Percentiles rank a stretch among this genome's conserved stretches.
These are phyloP conservation scores for Altica lythri DNA, from an alignment of 2,888 invertebrate genomes.

Conservation along the genomic window DNA sequence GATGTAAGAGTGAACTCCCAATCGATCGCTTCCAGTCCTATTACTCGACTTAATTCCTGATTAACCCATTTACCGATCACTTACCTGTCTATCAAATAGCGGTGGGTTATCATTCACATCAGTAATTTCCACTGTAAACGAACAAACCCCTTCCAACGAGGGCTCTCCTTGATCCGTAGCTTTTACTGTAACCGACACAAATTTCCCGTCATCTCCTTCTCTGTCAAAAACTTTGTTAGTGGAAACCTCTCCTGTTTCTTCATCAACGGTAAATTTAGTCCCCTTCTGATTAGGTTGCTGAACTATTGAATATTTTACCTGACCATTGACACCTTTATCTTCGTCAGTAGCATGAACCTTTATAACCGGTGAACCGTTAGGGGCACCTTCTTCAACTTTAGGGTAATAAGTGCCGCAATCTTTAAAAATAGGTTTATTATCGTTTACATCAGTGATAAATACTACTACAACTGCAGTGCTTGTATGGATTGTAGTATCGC, in stretches of 20 bases:
- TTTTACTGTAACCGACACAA: constrained; percentile 95
- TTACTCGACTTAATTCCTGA: background rate
- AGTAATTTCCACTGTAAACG: constrained; percentile 96
- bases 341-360: constrained; percentile 92
- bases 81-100: constrained; percentile 91
- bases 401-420: constrained; percentile 92
- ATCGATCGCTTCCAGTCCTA: background rate
- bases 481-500: constrained; percentile 85
- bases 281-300: constrained; percentile 95
- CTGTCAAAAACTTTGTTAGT: constrained; percentile 97
- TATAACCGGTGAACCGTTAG: constrained; percentile 91
- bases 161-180: constrained; percentile 99
- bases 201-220: constrained; percentile 95
- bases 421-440: constrained; percentile 94
- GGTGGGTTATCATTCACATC: constrained; percentile 98
- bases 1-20: background rate
- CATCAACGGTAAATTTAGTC: constrained; percentile 93
- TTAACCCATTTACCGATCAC: constrained; percentile 34
- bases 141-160: constrained; percentile 95
- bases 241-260: constrained; percentile 92
- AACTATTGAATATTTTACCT: constrained; percentile 96
- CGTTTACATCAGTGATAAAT: constrained; percentile 96
- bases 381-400: constrained; percentile 86
- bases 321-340: constrained; percentile 94
- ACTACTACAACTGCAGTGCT: constrained; percentile 95